Base-by-base conservation (phyloP, 2,797 vertebrate species). In the Bufotes viridis region DNA sequence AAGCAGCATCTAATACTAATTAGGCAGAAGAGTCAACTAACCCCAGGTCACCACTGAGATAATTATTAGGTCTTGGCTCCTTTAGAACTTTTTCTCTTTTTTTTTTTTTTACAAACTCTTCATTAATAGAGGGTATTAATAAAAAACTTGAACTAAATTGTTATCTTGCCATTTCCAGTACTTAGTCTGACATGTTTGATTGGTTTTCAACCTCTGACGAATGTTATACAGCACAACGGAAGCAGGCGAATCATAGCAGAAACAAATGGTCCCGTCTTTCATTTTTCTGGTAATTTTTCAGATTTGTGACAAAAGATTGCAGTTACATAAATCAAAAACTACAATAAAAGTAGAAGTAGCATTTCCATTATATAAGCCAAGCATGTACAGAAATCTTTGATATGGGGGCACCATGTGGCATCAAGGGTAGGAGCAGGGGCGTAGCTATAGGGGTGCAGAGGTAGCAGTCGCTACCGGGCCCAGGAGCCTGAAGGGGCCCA, bases 1-100 rank as follows among this genome's bases (percentile, higher is more conserved):
- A 34, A 10, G 57, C 13, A 51, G 55, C 49, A 76, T 85, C 75
- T 51, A 42, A 75, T 78, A 60, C 76, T 85, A 74, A 76, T 76
- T 74, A 63, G 72, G n/a, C n/a, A 12, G 26, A 60, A 57, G 74
- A 22, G 51, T 58, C 53, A 74, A 74, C 67, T 74, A 42, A 42
- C 51, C 67, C 82, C 67, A 13, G 81, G 81, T 67, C 65, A 69
- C 6, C 81, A 10, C 2, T 8, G n/a, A 82, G 49, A 70, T 82
- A 70, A 70, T 70, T 14, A 82, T 67, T n/a, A 69, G 67, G n/a
- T 26, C 53, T 17, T 53, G 81, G 14, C 49, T 82, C 51, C 49
- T 81, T 34, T 61, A 42, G 14, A 63, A 34, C 3, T 61, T 63
- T 81, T 29, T 26, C 10, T 69, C 7, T 75, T 75, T 72, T 10